A percentile compares a stretch with the other conserved stretches of the same genome.
Evolutionary conservation across 2,888 invertebrate species (phyloP).

Genomic region (Drosophila niveifrons): DNA sequence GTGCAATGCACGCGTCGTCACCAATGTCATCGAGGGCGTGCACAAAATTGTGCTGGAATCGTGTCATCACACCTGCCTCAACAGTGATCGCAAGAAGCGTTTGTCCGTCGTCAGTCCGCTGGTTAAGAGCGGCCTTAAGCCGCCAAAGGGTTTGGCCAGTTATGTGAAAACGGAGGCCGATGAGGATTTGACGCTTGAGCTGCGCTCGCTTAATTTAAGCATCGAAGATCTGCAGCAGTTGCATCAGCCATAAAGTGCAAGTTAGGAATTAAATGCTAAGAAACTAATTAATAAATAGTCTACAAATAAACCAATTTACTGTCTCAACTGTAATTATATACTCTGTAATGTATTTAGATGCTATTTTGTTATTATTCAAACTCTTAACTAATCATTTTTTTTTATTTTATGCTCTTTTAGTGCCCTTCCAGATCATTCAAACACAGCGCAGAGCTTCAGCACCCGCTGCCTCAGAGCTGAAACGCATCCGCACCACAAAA

Average conservation of each 20-base stretch:
- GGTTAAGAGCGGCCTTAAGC: constrained; percentile 27
- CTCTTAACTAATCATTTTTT: constrained; percentile 1
- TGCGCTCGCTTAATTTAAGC: constrained; percentile 66
- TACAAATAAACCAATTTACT: constrained; percentile 11
- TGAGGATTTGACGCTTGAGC: constrained; percentile 62
- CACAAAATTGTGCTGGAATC: constrained; percentile 84
- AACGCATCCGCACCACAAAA: constrained; percentile 73
- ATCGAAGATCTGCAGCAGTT: constrained; percentile 65
- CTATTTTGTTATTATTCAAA: too few relatives aligned
- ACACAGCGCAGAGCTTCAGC: constrained; percentile 12
- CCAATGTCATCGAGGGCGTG: constrained; percentile 84
- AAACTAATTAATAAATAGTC: constrained; percentile 38
- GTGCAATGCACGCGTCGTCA: constrained; percentile 85
- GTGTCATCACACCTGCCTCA: constrained; percentile 83
- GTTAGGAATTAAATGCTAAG: constrained; percentile 36
- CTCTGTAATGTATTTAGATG: neutral
- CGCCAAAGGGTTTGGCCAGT: constrained; percentile 19
- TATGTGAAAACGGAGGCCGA: constrained; percentile 57
- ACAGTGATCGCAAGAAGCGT: constrained; percentile 81
- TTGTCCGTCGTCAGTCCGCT: constrained; percentile 28
- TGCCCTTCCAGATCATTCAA: constrained; percentile 38
- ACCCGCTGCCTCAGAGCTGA: constrained; percentile 37
- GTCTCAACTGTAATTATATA: constrained; percentile 1
- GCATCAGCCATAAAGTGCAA: constrained; percentile 50
- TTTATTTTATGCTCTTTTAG: constrained; percentile 42